phyloP scores from a whole-genome alignment of 2,113 vertebrate genomes.

The Echinops telfairi region DNA sequence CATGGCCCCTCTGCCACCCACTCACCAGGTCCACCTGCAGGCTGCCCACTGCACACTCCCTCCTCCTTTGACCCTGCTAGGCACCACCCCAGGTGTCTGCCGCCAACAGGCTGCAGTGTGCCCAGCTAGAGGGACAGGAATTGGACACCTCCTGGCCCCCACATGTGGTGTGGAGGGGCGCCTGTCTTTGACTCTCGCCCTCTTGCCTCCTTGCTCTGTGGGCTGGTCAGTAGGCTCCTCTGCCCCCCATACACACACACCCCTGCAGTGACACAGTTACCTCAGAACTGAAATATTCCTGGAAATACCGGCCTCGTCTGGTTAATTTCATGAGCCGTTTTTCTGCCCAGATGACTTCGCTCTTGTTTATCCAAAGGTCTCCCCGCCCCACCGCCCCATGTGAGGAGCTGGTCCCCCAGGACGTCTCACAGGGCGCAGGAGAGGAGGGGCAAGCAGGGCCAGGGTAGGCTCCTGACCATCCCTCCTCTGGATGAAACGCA shows the following conservation, averaged over 20 bases:
- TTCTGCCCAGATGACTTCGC: conserved; percentile 82
- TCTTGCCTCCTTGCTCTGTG: conserved; percentile 9
- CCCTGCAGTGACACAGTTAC: conserved; percentile 81
- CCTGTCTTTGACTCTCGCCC: background rate
- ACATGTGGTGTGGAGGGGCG: background rate
- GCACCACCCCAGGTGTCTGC: conserved; percentile 54
- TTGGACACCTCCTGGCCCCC: background rate
- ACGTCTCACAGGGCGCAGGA: conserved; percentile 54
- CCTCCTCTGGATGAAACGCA: background rate
- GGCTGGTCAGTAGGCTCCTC: conserved; percentile 38
- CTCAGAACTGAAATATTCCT: conserved; percentile 86
- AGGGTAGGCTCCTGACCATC: background rate
- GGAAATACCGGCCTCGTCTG: conserved; percentile 83
- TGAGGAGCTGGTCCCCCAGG: conserved; percentile 63
- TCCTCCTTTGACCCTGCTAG: fast-evolving
- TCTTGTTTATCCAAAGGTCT: conserved; percentile 80
- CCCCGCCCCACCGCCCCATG: conserved; percentile 54
- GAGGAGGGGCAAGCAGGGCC: background rate
- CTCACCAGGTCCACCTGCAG: conserved; percentile 60
- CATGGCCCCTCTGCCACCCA: background rate
- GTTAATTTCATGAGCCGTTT: conserved; percentile 84
- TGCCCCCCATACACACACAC: background rate
- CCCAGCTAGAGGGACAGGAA: background rate
- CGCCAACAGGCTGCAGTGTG: background rate
- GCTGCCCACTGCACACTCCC: background rate